Evolutionary conservation across 2,797 vertebrate species (phyloP), one percentile per base, ranked within the genome.

Genomic region (Falco biarmicus): DNA sequence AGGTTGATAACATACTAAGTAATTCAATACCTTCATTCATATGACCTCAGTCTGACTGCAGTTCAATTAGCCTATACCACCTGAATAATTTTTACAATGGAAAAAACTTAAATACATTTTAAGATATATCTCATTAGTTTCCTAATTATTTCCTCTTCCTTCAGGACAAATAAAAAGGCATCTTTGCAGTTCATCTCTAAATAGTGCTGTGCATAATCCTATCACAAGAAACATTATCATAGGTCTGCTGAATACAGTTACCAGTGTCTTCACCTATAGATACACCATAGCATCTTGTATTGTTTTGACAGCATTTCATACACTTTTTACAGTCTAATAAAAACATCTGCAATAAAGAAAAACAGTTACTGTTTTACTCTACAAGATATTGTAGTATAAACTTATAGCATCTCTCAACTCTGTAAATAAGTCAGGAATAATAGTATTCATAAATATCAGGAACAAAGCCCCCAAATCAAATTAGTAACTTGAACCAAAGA

Each of bases 91-190:
- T 91, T 87, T 87, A 75, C 20, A 74, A 60, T 21, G 26, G 32
- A 78, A 90, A 87, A 76, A 96, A 28, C 4, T 41, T 57, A 21
- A 37, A 37, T 65, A 47, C 4, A 1, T 61, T 41, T 47, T 28
- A 34, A 83, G 20, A 15, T 80, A 51, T 41, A 71, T 59, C 45
- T 90, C 86, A 87, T 91, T 94, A 78, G 29, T 75, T 92, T 92
- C 48, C 75, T 75, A 81, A 93, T 95, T 87, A 87, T 82, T 90
- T 92, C 39, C 54, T 76, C 71, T 93, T 90, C 53, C 61, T 90
- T 75, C 9, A 34, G 85, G 88, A 92, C 41, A 96, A 54, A 95
- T 75, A 90, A 89, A 95, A 93, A 64, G 37, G 63, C 21, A 82
- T 84, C 32, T 83, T 59, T 77, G 64, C 57, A 81, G 71, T 53